phyloP scores from a whole-genome alignment of 2,113 vertebrate genomes.

The Natator depressus region DNA sequence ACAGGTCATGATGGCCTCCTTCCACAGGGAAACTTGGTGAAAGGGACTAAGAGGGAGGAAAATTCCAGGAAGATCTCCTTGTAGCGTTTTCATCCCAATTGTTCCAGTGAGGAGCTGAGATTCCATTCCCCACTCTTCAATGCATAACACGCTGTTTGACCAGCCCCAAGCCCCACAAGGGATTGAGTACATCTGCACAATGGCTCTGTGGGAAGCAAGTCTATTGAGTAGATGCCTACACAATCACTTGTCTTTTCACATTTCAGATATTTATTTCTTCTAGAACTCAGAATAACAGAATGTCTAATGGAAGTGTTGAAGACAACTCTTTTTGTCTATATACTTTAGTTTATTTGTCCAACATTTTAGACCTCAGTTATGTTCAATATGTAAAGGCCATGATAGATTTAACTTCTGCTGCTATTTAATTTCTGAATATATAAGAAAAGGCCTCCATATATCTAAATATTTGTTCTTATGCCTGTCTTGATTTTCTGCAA shows the following conservation, averaged over 20 bases:
- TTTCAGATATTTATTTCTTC: too few relatives aligned
- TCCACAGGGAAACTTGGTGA: not conserved
- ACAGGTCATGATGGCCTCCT: not conserved
- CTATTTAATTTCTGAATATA: not conserved
- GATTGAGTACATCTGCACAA: not conserved
- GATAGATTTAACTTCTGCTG: not conserved
- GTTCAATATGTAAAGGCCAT: not conserved
- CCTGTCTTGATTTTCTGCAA: not conserved
- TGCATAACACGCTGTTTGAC: not conserved
- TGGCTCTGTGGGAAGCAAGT: not conserved
- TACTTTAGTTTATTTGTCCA: too few relatives aligned
- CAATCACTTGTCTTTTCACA: not conserved
- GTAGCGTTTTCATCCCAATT: not conserved
- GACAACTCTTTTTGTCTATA: too few relatives aligned
- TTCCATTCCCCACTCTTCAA: not conserved
- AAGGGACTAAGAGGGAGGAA: not conserved
- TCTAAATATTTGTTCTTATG: not conserved
- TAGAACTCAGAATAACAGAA: too few relatives aligned
- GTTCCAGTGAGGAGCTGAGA: not conserved
- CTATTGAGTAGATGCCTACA: not conserved
- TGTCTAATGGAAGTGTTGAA: too few relatives aligned
- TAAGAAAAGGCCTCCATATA: not conserved
- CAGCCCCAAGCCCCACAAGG: not conserved
- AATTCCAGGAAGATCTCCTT: not conserved
- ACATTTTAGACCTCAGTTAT: too few relatives aligned